A percentile compares a stretch with the other conserved stretches of the same genome.
Conservation (phyloP, 2,888 invertebrate genomes). For the Automeris io region DNA sequence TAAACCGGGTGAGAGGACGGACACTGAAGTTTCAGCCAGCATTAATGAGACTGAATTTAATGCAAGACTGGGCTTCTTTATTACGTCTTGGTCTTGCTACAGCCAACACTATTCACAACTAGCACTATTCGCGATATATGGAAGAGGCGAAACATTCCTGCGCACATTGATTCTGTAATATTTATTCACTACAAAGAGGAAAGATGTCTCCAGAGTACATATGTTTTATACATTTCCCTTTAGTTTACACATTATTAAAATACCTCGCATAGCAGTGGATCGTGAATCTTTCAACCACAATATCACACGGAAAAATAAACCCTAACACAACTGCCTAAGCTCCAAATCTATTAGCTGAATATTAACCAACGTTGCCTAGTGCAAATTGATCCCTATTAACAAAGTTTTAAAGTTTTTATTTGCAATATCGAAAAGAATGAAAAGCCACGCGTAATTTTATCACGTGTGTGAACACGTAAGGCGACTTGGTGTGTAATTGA, state of each 20-base stretch:
- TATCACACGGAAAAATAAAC: not conserved
- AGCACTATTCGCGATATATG: too few species aligned
- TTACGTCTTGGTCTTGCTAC: too few species aligned
- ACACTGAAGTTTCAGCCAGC: too few species aligned
- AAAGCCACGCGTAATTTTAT: constrained; percentile 12
- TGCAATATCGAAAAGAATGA: not conserved
- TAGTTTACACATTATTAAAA: constrained; percentile 33
- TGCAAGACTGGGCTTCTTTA: too few species aligned
- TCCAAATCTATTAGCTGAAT: not conserved
- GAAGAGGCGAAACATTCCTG: not conserved
- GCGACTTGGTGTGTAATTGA: constrained; percentile 24
- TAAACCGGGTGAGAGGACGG: too few species aligned
- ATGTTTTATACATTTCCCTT: constrained; percentile 25
- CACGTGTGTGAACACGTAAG: constrained; percentile 21
- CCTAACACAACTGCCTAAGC: not conserved
- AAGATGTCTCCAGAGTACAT: constrained; percentile 4
- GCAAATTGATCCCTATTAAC: not conserved
- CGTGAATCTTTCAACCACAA: constrained; percentile 1
- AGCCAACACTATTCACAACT: constrained; percentile 2
- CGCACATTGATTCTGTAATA: constrained; percentile 1
- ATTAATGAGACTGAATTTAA: too few species aligned
- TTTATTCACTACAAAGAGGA: not conserved
- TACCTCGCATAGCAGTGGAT: constrained; percentile 23
- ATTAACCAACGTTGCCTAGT: too few species aligned
- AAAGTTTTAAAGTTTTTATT: constrained; percentile 1